Conservation (phyloP, 2,888 invertebrate species). For the Celastrina argiolus region DNA sequence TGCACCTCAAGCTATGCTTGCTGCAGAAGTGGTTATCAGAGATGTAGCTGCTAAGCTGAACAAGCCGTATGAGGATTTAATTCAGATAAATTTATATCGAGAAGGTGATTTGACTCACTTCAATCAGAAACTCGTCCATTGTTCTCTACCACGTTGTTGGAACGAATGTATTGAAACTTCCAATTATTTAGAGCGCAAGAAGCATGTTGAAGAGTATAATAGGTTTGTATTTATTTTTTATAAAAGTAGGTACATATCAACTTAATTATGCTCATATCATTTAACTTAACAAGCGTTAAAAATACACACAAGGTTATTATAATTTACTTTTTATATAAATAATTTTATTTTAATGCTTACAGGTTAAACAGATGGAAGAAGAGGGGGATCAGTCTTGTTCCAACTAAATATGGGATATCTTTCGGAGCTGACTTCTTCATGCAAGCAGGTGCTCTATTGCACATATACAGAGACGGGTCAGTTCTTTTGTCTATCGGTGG, state of each 20-base stretch:
- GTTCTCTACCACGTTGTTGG: conserved; percentile 87
- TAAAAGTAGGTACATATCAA: neutral
- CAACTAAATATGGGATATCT: conserved; percentile 87
- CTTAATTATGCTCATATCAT: too few relatives aligned
- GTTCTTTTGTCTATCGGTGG: conserved; percentile 89
- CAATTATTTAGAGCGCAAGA: conserved; percentile 78
- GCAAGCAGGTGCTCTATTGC: conserved; percentile 87
- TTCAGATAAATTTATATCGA: conserved; percentile 85
- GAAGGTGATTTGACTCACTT: conserved; percentile 89
- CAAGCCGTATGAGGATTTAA: conserved; percentile 81
- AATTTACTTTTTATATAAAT: too few relatives aligned
- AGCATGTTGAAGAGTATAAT: conserved; percentile 82
- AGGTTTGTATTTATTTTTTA: conserved; percentile 58
- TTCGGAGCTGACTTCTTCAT: conserved; percentile 82
- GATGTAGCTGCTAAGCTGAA: conserved; percentile 84
- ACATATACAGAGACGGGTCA: conserved; percentile 87
- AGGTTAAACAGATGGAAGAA: conserved; percentile 86
- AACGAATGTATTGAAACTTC: conserved; percentile 83
- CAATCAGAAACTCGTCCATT: conserved; percentile 84
- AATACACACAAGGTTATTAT: too few relatives aligned
- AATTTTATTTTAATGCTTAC: conserved; percentile 37
- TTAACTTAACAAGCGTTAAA: too few relatives aligned
- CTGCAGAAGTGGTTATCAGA: conserved; percentile 86
- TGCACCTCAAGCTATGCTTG: conserved; percentile 92
- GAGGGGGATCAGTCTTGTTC: conserved; percentile 84